Conservation (phyloP, 2,113 vertebrate genomes). For the Cinclus cinclus region DNA sequence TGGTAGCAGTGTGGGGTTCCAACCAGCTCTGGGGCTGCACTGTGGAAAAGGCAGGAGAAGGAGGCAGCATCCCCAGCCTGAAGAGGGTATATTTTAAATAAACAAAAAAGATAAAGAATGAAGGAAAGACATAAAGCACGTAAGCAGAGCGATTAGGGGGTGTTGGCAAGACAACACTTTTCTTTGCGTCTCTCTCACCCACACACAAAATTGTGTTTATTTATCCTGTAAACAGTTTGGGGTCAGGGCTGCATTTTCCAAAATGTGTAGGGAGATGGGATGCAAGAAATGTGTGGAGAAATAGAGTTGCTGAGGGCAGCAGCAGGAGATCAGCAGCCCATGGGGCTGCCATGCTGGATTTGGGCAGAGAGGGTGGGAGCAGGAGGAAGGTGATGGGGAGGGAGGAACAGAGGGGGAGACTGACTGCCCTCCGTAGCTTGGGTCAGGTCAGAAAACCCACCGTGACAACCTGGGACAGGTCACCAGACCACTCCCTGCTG, state of each 20-base stretch:
- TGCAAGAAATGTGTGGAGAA: neutral
- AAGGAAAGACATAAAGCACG: neutral
- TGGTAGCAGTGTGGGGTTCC: neutral
- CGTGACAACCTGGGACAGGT: neutral
- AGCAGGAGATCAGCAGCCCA: neutral
- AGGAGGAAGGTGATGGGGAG: neutral
- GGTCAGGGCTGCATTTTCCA: neutral
- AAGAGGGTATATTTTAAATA: slow-evolving; percentile 23
- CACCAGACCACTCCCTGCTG: neutral
- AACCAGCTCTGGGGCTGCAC: neutral
- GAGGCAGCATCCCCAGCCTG: neutral
- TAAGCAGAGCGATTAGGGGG: neutral
- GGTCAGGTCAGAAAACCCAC: neutral
- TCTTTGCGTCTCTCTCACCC: neutral
- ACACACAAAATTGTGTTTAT: neutral
- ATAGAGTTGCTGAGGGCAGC: neutral
- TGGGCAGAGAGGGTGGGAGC: rapidly evolving
- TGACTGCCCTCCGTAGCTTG: neutral
- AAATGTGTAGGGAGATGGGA: neutral
- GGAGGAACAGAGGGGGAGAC: neutral
- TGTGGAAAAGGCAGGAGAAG: slow-evolving; percentile 24
- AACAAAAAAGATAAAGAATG: slow-evolving; percentile 18
- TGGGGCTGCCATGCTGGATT: rapidly evolving
- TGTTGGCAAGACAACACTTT: neutral
- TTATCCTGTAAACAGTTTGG: neutral